Percentiles rank a stretch among this genome's conserved stretches.
Evolutionary conservation across 1,140 invertebrate genomes (phyloP).

Genomic region (Tetramorium parvispinum): DNA sequence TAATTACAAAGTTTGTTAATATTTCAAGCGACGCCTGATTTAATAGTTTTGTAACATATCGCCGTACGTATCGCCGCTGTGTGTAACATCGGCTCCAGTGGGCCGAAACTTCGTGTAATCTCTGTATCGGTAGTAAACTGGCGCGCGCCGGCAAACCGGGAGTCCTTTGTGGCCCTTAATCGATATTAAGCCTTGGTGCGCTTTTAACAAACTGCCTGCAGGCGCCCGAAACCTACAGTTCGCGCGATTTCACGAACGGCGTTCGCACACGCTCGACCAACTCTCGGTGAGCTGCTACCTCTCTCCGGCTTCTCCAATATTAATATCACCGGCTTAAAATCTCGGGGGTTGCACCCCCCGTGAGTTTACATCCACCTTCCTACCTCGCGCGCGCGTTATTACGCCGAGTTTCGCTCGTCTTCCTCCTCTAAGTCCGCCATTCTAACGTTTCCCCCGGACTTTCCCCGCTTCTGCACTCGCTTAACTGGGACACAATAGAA

Average conservation of each 20-base stretch:
- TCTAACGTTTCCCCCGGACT: slow-evolving; percentile 41
- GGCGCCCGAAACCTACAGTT: slow-evolving; percentile 11
- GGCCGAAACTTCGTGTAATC: slow-evolving; percentile 46
- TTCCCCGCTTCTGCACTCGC: neutral
- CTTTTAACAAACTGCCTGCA: slow-evolving; percentile 68
- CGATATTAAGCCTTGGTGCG: slow-evolving; percentile 64
- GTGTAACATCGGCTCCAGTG: neutral
- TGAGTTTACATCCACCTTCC: slow-evolving; percentile 20
- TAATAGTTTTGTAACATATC: slow-evolving; percentile 36
- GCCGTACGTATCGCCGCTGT: neutral
- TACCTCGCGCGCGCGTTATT: slow-evolving; percentile 44
- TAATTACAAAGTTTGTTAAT: slow-evolving; percentile 28
- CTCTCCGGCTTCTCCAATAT: slow-evolving; percentile 36
- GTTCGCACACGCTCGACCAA: neutral
- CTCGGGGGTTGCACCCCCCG: neutral
- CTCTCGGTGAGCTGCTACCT: slow-evolving; percentile 25
- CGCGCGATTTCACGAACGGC: slow-evolving; percentile 16
- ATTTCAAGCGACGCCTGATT: slow-evolving; percentile 23
- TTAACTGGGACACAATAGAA: neutral
- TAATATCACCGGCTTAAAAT: slow-evolving; percentile 68
- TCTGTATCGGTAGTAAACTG: slow-evolving; percentile 35
- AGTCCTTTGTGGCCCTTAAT: slow-evolving; percentile 66
- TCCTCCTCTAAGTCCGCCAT: slow-evolving; percentile 12
- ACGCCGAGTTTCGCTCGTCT: neutral
- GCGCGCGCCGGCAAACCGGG: slow-evolving; percentile 3